These are phyloP conservation scores for Diploscapter pachys DNA, from an alignment of 1,140 invertebrate genomes.

Conservation along the genomic window DNA sequence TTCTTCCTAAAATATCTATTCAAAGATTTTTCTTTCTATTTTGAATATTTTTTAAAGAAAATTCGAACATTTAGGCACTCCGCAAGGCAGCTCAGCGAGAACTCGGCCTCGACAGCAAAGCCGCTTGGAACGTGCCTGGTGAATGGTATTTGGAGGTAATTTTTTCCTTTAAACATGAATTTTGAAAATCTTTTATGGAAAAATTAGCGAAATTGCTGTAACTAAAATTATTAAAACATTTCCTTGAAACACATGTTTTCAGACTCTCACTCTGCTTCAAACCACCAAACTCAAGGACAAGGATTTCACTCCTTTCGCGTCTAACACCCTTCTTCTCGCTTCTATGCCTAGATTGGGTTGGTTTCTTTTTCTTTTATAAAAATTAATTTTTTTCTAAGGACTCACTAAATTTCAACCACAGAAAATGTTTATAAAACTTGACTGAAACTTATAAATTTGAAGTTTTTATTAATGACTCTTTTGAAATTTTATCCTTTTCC, in stretches of 20 bases:
- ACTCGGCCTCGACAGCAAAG: not conserved
- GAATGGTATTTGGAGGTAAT: not conserved
- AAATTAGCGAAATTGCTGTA: not conserved
- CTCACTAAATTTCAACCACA: too few species aligned
- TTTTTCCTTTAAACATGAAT: not conserved
- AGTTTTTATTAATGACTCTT: too few species aligned
- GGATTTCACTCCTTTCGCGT: constrained; percentile 20
- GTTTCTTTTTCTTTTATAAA: not conserved
- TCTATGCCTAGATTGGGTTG: constrained; percentile 30
- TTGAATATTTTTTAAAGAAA: not conserved
- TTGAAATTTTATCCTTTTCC: constrained; percentile 1
- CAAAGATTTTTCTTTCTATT: not conserved
- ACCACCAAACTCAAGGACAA: not conserved
- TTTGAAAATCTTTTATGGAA: not conserved
- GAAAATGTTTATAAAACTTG: too few species aligned
- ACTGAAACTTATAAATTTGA: too few species aligned
- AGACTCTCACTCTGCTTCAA: not conserved
- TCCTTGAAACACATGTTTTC: not conserved
- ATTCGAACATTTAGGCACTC: not conserved
- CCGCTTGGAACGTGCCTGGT: not conserved
- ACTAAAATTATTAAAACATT: not conserved
- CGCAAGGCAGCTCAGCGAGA: not conserved
- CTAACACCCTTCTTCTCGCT: constrained; percentile 27
- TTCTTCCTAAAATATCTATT: too few species aligned
- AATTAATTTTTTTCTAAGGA: constrained; percentile 11